Base-by-base conservation (phyloP, 2,113 vertebrate genomes). In the Centropus unirufus region DNA sequence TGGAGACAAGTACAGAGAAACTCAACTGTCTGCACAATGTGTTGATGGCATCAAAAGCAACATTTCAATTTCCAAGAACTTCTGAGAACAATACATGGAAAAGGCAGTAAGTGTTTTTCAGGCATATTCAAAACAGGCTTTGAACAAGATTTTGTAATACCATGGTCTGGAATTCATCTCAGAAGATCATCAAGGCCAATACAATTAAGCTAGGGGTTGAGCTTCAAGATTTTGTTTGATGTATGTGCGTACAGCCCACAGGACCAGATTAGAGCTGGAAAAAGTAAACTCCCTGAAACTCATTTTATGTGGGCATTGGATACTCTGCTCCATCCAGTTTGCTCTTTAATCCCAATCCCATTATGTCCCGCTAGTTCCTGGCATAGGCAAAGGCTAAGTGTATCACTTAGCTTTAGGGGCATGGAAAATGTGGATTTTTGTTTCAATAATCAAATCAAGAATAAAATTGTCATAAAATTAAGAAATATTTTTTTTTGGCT, bases 221-320 rank as follows among this genome's bases (percentile, higher is more conserved):
- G 20, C 6, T 54, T n/a, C n/a, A 58, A 92, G 46, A 70, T 63
- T 23, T 89, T 0, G 0, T 14, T 47, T 30, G n/a, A 55, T 15
- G 9, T 3, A 46, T 14, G 32, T 30, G 22, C 72, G 63, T 63
- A 34, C 57, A 75, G 57, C 34, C 10, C 58, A 49, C 23, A 30
- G 23, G 12, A 83, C 22, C 27, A 69, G 46, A 70, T 63, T 32
- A 83, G 14, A 88, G 52, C 5, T 30, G 59, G 40, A 17, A 1
- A 0, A 62, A 95, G n/a, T 24, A 91, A 91, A 57, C 46, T 83
- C 34, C 17, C 29, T 19, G 22, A 78, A 73, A 67, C 24, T 74
- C 21, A 62, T 58, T 92, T 76, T 47, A 14, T 2, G 1, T 32
- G 44, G 54, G 36, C 30, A 20, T 5, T 13, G 49, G 54, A 64